Conservation (phyloP, 2,113 vertebrate species). For the Phalacrocorax aristotelis region DNA sequence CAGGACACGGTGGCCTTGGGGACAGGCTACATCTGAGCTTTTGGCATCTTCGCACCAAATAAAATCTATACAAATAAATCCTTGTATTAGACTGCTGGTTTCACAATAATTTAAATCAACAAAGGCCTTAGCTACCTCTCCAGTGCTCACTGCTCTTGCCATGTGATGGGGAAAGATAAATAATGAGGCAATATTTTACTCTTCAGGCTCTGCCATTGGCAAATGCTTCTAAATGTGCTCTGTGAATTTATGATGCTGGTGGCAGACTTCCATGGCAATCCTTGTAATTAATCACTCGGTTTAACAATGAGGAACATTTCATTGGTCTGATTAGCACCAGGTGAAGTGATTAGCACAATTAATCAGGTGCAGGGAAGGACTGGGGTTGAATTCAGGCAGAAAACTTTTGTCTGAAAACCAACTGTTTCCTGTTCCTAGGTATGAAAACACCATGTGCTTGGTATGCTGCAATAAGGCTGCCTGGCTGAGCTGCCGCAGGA, state of each 20-base stretch:
- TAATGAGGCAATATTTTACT: constrained; percentile 35
- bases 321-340: constrained; percentile 46
- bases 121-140: neutral
- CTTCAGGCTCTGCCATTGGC: constrained; percentile 44
- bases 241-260: constrained; percentile 38
- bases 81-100: neutral
- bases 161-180: constrained; percentile 22
- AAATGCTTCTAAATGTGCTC: neutral
- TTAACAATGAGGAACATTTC: constrained; percentile 47
- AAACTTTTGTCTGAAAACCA: neutral
- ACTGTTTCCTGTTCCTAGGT: neutral
- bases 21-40: neutral
- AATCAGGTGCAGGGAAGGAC: neutral
- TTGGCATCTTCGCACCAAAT: neutral
- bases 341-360: constrained; percentile 47
- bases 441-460: accelerated
- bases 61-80: neutral
- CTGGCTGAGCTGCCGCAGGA: neutral
- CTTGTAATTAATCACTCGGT: constrained; percentile 44
- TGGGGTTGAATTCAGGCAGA: neutral
- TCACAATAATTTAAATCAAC: constrained; percentile 18
- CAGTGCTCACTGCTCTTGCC: neutral
- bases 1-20: accelerated
- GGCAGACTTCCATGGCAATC: constrained; percentile 32
- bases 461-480: accelerated